A percentile compares a stretch with the other conserved stretches of the same genome.
phyloP scores from a whole-genome alignment of 53 echinoderm and acorn worm genomes.

The Antedon mediterranea region DNA sequence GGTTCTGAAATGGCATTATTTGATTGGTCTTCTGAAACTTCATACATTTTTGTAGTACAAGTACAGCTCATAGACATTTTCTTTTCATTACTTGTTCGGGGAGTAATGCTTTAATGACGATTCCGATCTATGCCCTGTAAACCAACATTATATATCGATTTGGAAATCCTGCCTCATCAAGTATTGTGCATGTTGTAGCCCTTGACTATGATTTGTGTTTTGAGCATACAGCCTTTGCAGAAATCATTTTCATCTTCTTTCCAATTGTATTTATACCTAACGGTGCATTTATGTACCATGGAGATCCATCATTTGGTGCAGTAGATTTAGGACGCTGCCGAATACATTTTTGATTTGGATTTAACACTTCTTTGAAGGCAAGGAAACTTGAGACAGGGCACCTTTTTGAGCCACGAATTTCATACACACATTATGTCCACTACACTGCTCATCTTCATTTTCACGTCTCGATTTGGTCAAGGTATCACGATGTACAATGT shows the following conservation, averaged over 20 bases:
- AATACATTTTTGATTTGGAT: background rate
- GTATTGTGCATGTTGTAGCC: slow-evolving; percentile 6
- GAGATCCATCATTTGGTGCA: background rate
- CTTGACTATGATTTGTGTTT: background rate
- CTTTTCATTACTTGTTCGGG: no score
- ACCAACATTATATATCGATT: slow-evolving; percentile 13
- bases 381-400: background rate
- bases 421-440: background rate
- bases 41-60: no score
- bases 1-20: no score
- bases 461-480: background rate
- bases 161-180: background rate
- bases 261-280: background rate
- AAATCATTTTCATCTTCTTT: background rate
- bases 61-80: no score
- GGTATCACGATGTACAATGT: background rate
- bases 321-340: background rate
- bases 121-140: no score
- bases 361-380: background rate
- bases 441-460: background rate
- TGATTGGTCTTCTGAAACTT: no score
- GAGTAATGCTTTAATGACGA: no score
- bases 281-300: background rate
- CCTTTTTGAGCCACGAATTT: background rate
- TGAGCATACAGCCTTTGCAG: background rate